A percentile compares a stretch with the other conserved stretches of the same genome.
Conservation (phyloP, 2,888 invertebrate genomes). For the Leucophora obtusa region DNA sequence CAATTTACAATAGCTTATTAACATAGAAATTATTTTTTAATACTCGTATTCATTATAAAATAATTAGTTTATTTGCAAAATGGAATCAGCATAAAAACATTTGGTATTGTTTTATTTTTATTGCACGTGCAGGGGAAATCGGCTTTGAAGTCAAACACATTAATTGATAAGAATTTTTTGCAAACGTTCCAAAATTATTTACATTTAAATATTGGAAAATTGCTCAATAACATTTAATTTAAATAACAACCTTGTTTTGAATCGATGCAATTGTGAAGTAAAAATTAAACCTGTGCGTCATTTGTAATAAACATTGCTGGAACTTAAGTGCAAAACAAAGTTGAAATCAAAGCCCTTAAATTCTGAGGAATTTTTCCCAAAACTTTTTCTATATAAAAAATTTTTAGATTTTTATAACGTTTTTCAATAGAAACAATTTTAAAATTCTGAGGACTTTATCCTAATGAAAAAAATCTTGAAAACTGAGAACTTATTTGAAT, state of each 20-base stretch:
- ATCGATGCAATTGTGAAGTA: not conserved
- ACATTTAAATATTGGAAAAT: slow-evolving; percentile 31
- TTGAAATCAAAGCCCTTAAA: too few species aligned
- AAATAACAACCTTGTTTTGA: not conserved
- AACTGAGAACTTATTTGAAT: not conserved
- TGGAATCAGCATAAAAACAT: not conserved
- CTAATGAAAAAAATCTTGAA: too few species aligned
- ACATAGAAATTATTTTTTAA: not conserved
- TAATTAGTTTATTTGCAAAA: slow-evolving; percentile 6
- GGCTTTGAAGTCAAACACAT: slow-evolving; percentile 40
- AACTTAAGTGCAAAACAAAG: too few species aligned
- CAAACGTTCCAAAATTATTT: not conserved
- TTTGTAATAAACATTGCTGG: too few species aligned
- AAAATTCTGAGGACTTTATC: not conserved
- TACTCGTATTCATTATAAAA: not conserved
- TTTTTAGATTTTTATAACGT: too few species aligned
- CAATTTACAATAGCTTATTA: slow-evolving; percentile 33
- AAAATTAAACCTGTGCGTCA: too few species aligned
- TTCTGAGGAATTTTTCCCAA: too few species aligned
- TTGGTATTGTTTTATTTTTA: slow-evolving; percentile 11
- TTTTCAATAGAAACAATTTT: too few species aligned
- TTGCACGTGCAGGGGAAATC: slow-evolving; percentile 41
- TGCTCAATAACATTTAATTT: slow-evolving; percentile 13
- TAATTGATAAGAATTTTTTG: slow-evolving; percentile 39
- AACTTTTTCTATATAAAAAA: too few species aligned